Evolutionary conservation across 2,888 invertebrate genomes (phyloP), one percentile per base, ranked within the genome.

Genomic region (Pimpla rufipes): DNA sequence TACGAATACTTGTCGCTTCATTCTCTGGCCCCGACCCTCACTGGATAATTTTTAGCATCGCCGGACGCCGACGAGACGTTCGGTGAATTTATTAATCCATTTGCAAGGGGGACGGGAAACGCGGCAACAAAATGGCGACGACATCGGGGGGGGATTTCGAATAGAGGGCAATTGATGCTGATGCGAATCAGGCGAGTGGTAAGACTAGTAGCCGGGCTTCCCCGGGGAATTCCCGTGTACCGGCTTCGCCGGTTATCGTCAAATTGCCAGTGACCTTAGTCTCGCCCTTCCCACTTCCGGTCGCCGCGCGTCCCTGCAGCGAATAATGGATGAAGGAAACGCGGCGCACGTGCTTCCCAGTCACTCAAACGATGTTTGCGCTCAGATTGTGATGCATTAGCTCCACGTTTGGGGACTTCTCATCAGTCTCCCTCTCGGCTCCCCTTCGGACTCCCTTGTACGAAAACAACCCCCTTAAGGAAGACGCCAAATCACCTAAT

Each of bases 251-350:
- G 11, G 55, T 55, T 23, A 55, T 55, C 55, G 23, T 23, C 55
- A 23, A 55, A 21, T 55, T 55, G 55, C 23, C 55, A 55, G 55
- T 23, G 55, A 55, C 55, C 55, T 55, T 55, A 55, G 52, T 52
- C 10, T 47, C 16, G 21, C 55, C 55, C 55, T 5, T 23, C 13
- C 13, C 13, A 21, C 55, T 55, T 8, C 23, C 55, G 11, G 23
- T 55, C 23, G n/a, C n/a, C 13, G 21, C 5, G 21, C 55, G 55
- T 55, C 23, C 55, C 23, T 55, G 55, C 55, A 11, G 11, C 23
- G 55, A 23, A 55, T 55, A 55, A 55, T 55, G 23, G 55, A 13
- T 55, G 55, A 55, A 11, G 55, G 11, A 55, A 55, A 55, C 23
- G 13, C 55, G 21, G 55, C 29, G 29, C 29, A 23, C 55, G 55